Base-by-base conservation (phyloP, 2,797 vertebrate species). In the Eospalax fontanierii region DNA sequence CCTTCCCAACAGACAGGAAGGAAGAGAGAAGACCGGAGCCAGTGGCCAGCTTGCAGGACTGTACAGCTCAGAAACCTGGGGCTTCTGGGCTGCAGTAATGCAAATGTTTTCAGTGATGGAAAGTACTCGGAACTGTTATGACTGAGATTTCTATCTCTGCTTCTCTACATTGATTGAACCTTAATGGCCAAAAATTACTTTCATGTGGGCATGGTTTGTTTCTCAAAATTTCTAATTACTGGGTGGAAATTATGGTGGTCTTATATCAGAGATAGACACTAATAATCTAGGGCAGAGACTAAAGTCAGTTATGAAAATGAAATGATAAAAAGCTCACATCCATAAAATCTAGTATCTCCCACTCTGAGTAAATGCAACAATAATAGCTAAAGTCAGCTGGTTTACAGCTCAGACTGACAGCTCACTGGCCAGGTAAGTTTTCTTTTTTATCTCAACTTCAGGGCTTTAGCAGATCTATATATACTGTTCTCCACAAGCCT, bases 91-190 rank as follows among this genome's bases (percentile, higher is more conserved):
- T 78, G 50, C 14, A 54, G 61, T n/a, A 5, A 89, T 54, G 73
- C 86, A 50, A 65, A 65, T 50, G 28, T 66, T 14, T 66, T 54
- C 30, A 88, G 88, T 54, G 70, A 91, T 90, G 40, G 43, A 74
- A 96, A 91, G 82, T 75, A 81, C 50, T 74, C 84, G 90, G 73
- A 88, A 88, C 35, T 88, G 35, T 85, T 96, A 76, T 82, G 93
- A 73, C 15, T 63, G 50, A 80, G 78, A 91, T 87, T 92, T 94
- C 35, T 46, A 78, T 59, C 85, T 85, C 74, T 46, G 46, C 22
- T 87, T 95, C 81, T 90, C 73, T 94, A 87, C 93, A 65, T 0
- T 43, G 83, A 90, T 61, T 87, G 57, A n/a, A 63, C 19, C 73
- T 90, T 74, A 81, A 91, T 82, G 6, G 40, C 66, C 50, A 92